phyloP scores from a whole-genome alignment of 2,113 vertebrate species.

The Poecile atricapillus region DNA sequence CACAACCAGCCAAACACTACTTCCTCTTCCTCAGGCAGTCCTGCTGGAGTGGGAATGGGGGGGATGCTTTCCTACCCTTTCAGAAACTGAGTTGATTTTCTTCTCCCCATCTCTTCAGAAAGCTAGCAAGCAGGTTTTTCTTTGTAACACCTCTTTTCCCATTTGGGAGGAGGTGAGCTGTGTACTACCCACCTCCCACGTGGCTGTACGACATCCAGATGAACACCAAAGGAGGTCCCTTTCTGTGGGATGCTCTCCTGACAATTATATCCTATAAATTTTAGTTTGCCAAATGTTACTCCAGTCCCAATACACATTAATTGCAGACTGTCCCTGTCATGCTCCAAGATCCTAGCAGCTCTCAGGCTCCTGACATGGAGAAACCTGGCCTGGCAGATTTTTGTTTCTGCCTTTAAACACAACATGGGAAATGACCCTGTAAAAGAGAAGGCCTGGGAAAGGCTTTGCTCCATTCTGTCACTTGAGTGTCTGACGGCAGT shows the following conservation, averaged over 20 bases:
- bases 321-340: neutral
- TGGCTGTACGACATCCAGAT: fast-evolving
- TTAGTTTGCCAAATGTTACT: neutral
- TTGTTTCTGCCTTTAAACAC: neutral
- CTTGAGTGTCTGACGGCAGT: neutral
- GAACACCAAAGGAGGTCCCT: neutral
- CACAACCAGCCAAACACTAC: neutral
- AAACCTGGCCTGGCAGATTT: neutral
- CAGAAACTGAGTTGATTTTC: neutral
- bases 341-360: neutral
- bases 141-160: neutral
- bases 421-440: neutral
- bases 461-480: neutral
- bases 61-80: neutral
- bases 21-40: neutral
- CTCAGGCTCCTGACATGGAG: neutral
- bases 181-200: neutral
- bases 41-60: neutral
- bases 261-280: neutral
- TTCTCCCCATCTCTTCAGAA: neutral
- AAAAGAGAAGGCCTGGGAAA: neutral
- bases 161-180: neutral
- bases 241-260: neutral
- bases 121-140: neutral
- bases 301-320: neutral